Evolutionary conservation across 2,113 vertebrate genomes (phyloP).

Genomic region (Craseonycteris thonglongyai): DNA sequence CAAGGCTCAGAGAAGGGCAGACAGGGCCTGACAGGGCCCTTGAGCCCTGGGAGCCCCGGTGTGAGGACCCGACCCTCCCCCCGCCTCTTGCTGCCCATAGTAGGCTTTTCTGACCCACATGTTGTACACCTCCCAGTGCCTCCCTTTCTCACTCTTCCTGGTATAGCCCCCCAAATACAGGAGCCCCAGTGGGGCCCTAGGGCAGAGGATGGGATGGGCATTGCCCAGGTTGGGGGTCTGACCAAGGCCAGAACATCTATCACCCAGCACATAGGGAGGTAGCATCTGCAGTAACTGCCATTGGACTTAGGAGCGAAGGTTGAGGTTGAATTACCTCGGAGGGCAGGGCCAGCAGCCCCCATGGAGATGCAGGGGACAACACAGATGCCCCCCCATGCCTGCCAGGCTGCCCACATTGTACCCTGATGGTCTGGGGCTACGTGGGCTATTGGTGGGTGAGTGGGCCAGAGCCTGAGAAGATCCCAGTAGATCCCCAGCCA

Average conservation of each 20-base stretch:
- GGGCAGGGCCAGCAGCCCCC: neutral
- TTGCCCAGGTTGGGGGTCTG: neutral
- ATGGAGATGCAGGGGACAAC: rapidly evolving
- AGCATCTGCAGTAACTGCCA: neutral
- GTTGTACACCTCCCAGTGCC: neutral
- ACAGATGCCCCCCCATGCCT: neutral
- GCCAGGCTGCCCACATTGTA: neutral
- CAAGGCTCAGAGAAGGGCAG: neutral
- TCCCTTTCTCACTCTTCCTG: neutral
- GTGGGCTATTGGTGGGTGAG: neutral
- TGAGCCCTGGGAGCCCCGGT: rapidly evolving
- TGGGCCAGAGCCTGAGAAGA: neutral
- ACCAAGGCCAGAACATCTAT: neutral
- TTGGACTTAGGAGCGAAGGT: neutral
- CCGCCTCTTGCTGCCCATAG: rapidly evolving
- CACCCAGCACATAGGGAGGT: neutral
- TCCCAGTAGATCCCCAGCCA: neutral
- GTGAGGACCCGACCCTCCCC: neutral
- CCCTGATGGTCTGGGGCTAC: neutral
- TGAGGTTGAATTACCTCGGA: rapidly evolving
- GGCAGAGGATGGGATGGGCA: neutral
- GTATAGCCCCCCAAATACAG: neutral
- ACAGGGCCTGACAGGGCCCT: neutral
- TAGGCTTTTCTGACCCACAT: neutral
- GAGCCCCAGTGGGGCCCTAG: neutral